Evolutionary conservation across 2,113 vertebrate species (phyloP).

Genomic region (Anas platyrhynchos): DNA sequence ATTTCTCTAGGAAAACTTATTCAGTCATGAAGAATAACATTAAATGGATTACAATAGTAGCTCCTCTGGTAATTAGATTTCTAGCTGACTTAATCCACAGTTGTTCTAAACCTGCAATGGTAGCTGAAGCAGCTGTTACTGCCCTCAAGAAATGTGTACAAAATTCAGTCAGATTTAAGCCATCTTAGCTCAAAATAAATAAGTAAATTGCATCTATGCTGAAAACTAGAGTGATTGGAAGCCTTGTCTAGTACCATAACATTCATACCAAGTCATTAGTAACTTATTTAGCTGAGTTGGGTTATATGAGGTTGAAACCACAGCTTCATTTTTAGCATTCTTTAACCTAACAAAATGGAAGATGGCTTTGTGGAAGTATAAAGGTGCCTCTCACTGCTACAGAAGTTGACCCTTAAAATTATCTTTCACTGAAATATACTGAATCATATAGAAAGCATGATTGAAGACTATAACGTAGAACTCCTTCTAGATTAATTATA

Average conservation of each 20-base stretch:
- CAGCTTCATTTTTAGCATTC: neutral
- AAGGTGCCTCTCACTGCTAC: neutral
- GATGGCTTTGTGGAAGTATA: neutral
- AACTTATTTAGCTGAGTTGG: neutral
- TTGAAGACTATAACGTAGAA: neutral
- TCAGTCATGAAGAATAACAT: neutral
- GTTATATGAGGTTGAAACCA: neutral
- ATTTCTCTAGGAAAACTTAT: neutral
- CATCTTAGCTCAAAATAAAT: neutral
- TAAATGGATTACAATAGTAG: neutral
- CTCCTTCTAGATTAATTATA: neutral
- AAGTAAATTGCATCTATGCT: no score
- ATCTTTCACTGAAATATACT: neutral
- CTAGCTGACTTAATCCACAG: neutral
- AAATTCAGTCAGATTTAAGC: neutral
- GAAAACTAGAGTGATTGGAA: neutral
- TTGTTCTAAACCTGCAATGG: neutral
- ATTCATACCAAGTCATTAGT: neutral
- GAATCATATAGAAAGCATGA: neutral
- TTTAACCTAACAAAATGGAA: neutral
- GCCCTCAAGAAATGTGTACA: neutral
- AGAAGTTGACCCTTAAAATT: neutral
- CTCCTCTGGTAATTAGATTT: neutral
- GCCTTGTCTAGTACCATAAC: neutral
- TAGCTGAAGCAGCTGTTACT: neutral